Percentiles rank a stretch among this genome's conserved stretches.
These are phyloP conservation scores for Diglossa brunneiventris DNA, from an alignment of 2,113 vertebrate genomes.

Conservation along the genomic window DNA sequence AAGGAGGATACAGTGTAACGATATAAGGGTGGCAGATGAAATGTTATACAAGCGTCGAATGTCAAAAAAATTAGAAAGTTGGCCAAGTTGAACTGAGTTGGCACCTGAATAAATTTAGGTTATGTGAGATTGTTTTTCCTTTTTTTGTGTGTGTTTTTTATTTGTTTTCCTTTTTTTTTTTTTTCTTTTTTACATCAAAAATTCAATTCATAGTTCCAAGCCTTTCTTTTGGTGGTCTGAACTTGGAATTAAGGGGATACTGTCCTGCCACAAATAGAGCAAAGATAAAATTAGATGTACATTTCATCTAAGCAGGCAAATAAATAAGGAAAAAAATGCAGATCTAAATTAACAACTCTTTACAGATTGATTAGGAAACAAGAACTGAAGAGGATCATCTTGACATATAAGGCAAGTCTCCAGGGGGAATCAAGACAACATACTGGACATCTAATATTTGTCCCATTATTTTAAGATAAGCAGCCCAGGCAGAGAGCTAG, in stretches of 20 bases:
- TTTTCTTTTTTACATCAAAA: not conserved
- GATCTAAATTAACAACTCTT: not conserved
- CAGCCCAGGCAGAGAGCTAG: not conserved
- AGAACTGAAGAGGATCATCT: not conserved
- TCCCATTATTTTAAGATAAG: not conserved
- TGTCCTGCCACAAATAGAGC: not conserved
- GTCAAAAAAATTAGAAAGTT: not conserved
- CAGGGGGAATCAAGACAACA: not conserved
- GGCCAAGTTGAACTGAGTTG: conserved; percentile 17
- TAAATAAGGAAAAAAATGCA: not conserved
- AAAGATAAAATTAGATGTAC: not conserved
- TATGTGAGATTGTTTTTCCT: not conserved
- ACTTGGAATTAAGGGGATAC: not conserved
- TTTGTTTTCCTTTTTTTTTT: too few species aligned
- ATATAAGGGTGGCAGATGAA: conserved; percentile 11
- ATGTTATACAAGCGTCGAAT: not conserved
- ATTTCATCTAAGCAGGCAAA: not conserved
- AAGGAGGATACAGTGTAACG: not conserved
- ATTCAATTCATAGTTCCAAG: not conserved
- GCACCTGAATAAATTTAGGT: conserved; percentile 19
- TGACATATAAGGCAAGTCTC: not conserved
- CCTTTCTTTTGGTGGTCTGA: not conserved
- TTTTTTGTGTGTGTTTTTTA: too few species aligned
- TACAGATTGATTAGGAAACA: not conserved
- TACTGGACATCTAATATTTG: not conserved